Percentiles rank a stretch among this genome's conserved stretches.
Evolutionary conservation across 1,140 invertebrate genomes (phyloP).

Genomic region (Trichomalopsis sarcophagae): DNA sequence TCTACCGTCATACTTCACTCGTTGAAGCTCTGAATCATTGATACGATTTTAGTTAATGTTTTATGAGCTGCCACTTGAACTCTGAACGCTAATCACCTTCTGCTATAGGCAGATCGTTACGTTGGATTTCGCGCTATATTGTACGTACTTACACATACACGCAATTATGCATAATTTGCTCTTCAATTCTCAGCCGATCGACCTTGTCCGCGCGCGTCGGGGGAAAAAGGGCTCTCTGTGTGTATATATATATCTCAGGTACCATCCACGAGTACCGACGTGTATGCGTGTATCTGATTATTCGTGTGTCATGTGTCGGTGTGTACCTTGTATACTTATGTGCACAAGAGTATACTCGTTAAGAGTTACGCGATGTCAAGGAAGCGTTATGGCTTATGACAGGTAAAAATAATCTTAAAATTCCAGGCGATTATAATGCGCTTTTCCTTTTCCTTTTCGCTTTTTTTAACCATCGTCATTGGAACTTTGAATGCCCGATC

Average conservation of each 20-base stretch:
- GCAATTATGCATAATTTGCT: slow-evolving; percentile 3
- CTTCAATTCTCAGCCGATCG: slow-evolving; percentile 7
- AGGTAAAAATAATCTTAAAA: slow-evolving; percentile 62
- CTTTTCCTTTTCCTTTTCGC: slow-evolving; percentile 5
- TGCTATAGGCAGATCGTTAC: not conserved
- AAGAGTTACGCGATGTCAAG: slow-evolving; percentile 41
- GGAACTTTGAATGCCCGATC: slow-evolving; percentile 41
- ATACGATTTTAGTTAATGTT: not conserved
- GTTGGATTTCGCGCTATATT: not conserved
- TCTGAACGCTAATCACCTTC: no score
- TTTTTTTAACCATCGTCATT: slow-evolving; percentile 1
- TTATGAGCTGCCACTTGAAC: no score
- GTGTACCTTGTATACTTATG: slow-evolving; percentile 15
- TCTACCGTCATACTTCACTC: not conserved
- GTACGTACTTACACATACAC: not conserved
- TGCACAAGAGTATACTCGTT: slow-evolving; percentile 29
- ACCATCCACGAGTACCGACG: slow-evolving; percentile 36
- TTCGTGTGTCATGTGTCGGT: slow-evolving; percentile 6
- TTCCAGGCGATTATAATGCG: slow-evolving; percentile 54
- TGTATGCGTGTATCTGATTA: slow-evolving; percentile 14
- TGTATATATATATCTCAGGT: slow-evolving; percentile 33
- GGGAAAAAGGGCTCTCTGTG: slow-evolving; percentile 15
- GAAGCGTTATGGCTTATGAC: slow-evolving; percentile 48
- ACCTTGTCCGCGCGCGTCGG: not conserved
- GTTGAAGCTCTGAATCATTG: not conserved